Base-by-base conservation (phyloP, 2,797 vertebrate genomes). In the Neomorphus geoffroyi region DNA sequence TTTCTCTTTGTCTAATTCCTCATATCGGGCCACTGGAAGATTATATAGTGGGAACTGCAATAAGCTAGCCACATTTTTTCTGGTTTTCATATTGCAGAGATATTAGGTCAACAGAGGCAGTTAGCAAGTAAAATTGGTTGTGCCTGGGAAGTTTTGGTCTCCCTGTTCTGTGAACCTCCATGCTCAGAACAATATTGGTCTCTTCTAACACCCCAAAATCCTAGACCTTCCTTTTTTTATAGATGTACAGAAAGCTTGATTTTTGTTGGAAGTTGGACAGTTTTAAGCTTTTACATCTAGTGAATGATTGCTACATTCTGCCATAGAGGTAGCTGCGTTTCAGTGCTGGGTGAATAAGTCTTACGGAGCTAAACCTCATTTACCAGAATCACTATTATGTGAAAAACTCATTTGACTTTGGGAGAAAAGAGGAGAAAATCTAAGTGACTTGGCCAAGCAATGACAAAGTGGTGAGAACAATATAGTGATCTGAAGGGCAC, bases 401-500 rank as follows among this genome's bases (percentile, higher is more conserved):
- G 80, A 86, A 93, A 95, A 94, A 48, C 56, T 94, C 78, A 88
- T 95, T 92, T 96, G 86, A 94, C 83, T 96, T 93, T 89, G 86
- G 71, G 86, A 94, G 78, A 95, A 92, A 95, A 93, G 86, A 95
- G 67, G 41, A 95, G 89, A 95, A 96, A 95, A 94, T 88, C 37
- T 65, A 94, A 95, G 88, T 78, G 35, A 50, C 57, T 92, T 90
- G 94, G 88, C 74, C 86, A 94, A 92, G 91, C 90, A 82, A 37
- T 57, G 71, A 92, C 2, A 19, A 93, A 90, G 83, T 65, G 37
- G 45, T 82, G 88, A 94, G 95, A 93, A 97, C 90, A 94, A 94
- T 88, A 78, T 16, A 90, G 61, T 62, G 90, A 87, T 93, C 86
- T 85, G 93, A 92, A 94, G 93, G 88, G 74, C 83, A 80, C 37